A percentile compares a stretch with the other conserved stretches of the same genome.
These are phyloP conservation scores for Euura saliciscinereae DNA, from an alignment of 1,140 invertebrate species.

Conservation along the genomic window DNA sequence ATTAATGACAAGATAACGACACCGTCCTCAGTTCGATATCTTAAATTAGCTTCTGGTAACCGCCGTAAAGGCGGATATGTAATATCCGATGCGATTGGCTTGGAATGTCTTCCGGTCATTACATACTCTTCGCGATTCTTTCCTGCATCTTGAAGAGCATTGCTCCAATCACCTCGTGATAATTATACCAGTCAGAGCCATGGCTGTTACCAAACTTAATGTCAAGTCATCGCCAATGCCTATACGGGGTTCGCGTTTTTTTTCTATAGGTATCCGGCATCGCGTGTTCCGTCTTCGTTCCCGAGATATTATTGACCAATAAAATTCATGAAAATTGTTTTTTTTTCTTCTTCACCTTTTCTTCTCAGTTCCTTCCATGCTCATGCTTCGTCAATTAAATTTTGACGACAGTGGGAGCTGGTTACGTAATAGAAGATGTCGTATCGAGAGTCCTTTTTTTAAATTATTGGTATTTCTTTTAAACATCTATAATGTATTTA, in stretches of 20 bases:
- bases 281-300: conserved; percentile 62
- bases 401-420: too few species aligned
- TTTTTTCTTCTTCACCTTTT: too few species aligned
- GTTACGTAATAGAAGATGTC: too few species aligned
- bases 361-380: too few species aligned
- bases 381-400: not conserved
- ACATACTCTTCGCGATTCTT: conserved; percentile 73
- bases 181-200: conserved; percentile 64
- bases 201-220: conserved; percentile 69
- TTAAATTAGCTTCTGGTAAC: conserved; percentile 63
- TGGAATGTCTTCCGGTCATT: conserved; percentile 73
- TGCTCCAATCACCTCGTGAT: conserved; percentile 71
- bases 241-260: conserved; percentile 66
- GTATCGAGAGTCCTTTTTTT: too few species aligned
- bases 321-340: too few species aligned
- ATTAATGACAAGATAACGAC: not conserved
- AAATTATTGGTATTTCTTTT: too few species aligned
- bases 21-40: conserved; percentile 44
- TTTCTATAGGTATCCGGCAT: conserved; percentile 68
- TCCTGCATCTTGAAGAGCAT: conserved; percentile 70
- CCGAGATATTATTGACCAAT: too few species aligned
- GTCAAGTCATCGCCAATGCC: conserved; percentile 63
- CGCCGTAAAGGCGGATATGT: conserved; percentile 64
- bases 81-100: conserved; percentile 69
- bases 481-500: too few species aligned